Conservation (phyloP, 2,888 invertebrate species). For the Polydrusus tereticollis region DNA sequence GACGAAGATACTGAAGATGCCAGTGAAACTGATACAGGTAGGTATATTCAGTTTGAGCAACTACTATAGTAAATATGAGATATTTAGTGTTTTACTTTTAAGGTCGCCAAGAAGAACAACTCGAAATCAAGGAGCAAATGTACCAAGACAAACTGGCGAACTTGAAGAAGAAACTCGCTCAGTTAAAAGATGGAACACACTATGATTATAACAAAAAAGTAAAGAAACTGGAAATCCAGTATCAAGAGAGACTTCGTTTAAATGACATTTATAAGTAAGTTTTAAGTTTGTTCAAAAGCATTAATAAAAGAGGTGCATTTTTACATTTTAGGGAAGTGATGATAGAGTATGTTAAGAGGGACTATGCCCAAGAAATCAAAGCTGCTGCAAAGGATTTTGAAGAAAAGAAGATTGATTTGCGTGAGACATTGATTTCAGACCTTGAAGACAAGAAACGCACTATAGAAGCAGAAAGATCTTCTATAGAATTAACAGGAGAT, state of each 20-base stretch:
- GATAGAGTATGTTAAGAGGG: slow-evolving; percentile 88
- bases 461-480: slow-evolving; percentile 88
- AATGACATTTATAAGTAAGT: slow-evolving; percentile 75
- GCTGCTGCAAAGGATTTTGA: slow-evolving; percentile 93
- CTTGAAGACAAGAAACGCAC: slow-evolving; percentile 92
- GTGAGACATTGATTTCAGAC: slow-evolving; percentile 90
- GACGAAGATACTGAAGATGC: slow-evolving; percentile 94
- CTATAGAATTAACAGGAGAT: slow-evolving; percentile 85
- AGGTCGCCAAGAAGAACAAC: slow-evolving; percentile 79
- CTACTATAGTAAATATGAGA: not conserved
- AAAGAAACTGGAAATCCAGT: slow-evolving; percentile 84
- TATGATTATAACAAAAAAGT: slow-evolving; percentile 88
- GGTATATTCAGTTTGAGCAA: not conserved
- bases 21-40: slow-evolving; percentile 91
- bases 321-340: slow-evolving; percentile 75
- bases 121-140: slow-evolving; percentile 90
- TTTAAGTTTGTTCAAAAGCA: not conserved
- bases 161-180: slow-evolving; percentile 90
- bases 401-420: slow-evolving; percentile 92
- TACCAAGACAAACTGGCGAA: slow-evolving; percentile 92
- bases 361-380: slow-evolving; percentile 89
- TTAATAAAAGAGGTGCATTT: not conserved
- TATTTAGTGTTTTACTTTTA: slow-evolving; percentile 5
- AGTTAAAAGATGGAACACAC: slow-evolving; percentile 87
- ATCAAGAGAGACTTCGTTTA: slow-evolving; percentile 83